Evolutionary conservation across 2,888 invertebrate species (phyloP).

Genomic region (Hipparchia semele): DNA sequence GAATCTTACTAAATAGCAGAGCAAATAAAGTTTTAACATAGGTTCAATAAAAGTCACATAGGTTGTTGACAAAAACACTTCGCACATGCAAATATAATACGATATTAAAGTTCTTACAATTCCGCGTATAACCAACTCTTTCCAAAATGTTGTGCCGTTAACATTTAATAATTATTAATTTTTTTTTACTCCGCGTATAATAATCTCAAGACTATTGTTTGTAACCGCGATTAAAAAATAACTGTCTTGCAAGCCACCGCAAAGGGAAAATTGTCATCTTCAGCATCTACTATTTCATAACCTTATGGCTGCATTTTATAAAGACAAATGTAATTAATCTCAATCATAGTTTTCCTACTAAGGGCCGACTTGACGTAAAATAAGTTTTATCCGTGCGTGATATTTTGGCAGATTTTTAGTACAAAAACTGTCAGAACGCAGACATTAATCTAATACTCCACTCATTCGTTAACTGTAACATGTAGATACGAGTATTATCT

Average conservation of each 20-base stretch:
- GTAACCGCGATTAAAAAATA: slow-evolving; percentile 6
- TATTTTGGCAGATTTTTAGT: too few species aligned
- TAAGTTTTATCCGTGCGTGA: too few species aligned
- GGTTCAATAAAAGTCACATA: background rate
- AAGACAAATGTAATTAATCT: background rate
- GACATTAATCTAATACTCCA: too few species aligned
- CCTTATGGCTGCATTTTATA: background rate
- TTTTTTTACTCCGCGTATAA: background rate
- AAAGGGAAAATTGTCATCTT: background rate
- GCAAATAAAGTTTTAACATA: background rate
- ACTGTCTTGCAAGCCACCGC: background rate
- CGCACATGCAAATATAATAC: background rate
- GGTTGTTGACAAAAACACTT: background rate
- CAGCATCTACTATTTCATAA: background rate
- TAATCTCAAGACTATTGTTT: slow-evolving; percentile 1
- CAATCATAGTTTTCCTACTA: background rate
- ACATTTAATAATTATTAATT: too few species aligned
- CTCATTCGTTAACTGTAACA: too few species aligned
- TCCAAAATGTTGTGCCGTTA: too few species aligned
- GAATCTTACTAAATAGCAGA: background rate
- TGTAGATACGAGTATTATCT: too few species aligned
- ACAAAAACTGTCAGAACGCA: too few species aligned
- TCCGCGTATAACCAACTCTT: too few species aligned
- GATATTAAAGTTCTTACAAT: background rate
- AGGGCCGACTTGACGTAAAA: too few species aligned